Evolutionary conservation across 2,113 vertebrate species (phyloP), one percentile per base, ranked within the genome.

Genomic region (Haplotaxodon microlepis): DNA sequence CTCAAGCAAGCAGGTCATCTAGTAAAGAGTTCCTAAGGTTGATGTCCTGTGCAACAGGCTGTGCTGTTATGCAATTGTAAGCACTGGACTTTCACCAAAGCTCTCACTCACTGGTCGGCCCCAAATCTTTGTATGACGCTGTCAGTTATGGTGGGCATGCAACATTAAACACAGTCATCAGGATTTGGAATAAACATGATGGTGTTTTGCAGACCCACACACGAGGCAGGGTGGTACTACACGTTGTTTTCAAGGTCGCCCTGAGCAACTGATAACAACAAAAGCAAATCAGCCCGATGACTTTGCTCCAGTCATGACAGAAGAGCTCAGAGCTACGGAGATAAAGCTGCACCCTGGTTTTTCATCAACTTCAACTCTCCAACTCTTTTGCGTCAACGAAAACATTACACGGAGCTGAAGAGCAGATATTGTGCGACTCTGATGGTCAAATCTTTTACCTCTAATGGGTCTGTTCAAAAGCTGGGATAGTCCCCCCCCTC

Each of bases 381-480:
- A 27, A 59, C 78, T 86, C 89, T 71, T 66, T 84, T 84, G 53
- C 91, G 88, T 92, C 91, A 88, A 94, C 83, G 88, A 89, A 90
- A 81, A 86, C 83, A 73, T 34, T 38, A 83, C 56, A 78, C 1
- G 8, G 38, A 86, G 86, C 51, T 47, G 11, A 27, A 82, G 71
- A 89, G 82, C 17, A 31, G 53, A 81, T 27, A 21, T 19, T 59
- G 80, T 84, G n/a, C 7, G 29, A 88, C 53, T 14, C 78, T n/a
- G n/a, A 53, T 31, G 17, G 36, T 21, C 2, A 3, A 36, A 10
- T 42, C 63, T 54, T 78, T 57, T 29, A 42, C 13, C 80, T 4
- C 17, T 38, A 17, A 83, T 84, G 71, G 36, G 4, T 59, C 3
- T 5, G 82, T 83, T 57, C 9, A 84, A 78, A 78, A 38, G 54